A percentile compares a stretch with the other conserved stretches of the same genome.
Evolutionary conservation across 2,113 vertebrate species (phyloP).

Genomic region (Oncorhynchus masou): DNA sequence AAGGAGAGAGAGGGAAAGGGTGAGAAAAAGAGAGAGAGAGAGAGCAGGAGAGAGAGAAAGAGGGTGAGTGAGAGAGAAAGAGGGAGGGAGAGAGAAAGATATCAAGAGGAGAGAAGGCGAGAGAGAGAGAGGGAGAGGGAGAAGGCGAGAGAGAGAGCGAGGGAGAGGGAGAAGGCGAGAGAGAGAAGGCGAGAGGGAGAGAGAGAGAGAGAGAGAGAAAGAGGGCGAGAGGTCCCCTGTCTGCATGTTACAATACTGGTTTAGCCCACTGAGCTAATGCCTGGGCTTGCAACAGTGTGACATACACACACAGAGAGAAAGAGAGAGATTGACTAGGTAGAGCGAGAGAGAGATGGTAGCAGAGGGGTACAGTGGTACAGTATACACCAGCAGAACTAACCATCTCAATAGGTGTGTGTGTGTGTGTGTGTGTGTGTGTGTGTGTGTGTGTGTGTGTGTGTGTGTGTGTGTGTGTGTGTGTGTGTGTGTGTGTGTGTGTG

Average conservation of each 20-base stretch:
- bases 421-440: no score
- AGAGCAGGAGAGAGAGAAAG: neutral
- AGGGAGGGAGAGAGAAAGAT: no score
- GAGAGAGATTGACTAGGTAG: neutral
- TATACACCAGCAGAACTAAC: constrained; percentile 14
- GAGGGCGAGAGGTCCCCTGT: neutral
- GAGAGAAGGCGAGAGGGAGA: constrained; percentile 8
- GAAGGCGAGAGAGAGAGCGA: neutral
- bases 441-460: no score
- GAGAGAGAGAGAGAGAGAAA: constrained; percentile 22
- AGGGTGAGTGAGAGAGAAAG: neutral
- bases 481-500: no score
- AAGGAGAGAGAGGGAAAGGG: no score
- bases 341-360: neutral
- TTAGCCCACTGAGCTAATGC: no score
- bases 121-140: constrained; percentile 5
- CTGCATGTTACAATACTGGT: no score
- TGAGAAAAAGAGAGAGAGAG: constrained; percentile 21
- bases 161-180: neutral
- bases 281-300: no score
- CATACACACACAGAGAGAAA: neutral
- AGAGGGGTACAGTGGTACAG: neutral
- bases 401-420: constrained; percentile 16
- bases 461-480: no score
- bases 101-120: neutral